Evolutionary conservation across 2,113 vertebrate species (phyloP), one percentile per base, ranked within the genome.

Genomic region (Leucosticte australis): DNA sequence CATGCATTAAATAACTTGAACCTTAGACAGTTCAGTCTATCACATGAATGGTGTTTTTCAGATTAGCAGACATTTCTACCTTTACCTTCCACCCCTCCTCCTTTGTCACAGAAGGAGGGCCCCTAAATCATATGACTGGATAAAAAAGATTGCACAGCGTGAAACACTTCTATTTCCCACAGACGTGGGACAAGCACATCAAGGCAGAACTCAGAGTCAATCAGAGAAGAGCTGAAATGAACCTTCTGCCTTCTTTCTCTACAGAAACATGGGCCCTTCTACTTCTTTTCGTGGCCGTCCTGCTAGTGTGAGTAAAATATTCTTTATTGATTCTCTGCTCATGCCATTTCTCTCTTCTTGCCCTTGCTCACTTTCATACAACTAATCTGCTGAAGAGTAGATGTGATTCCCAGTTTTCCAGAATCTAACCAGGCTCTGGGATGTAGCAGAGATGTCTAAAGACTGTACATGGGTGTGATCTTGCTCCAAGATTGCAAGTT

Each of bases 191-290:
- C 65, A 64, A 42, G 8, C 71, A 26, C 64, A 0, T 10, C 73
- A 57, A 31, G 23, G 20, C 56, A 73, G 70, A 71, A 20, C 75
- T 31, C 57, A 5, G 86, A 83, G 20, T 24, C 42, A 63, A 16
- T 28, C 47, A 27, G 56, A 73, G 57, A 42, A 79, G 88, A 64
- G 33, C 20, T 15, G 70, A 24, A 33, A 97, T 97, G 97, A 96
- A 73, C 53, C 37, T 96, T 21, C 90, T 97, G 22, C 90, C 95
- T 8, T 71, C 0, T 59, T 94, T 96, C 78, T 84, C 94, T 16
- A 15, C 15, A 3, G 95, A 94, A 67, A 97, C 96, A 14, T 97
- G 97, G 96, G 63, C 15, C 37, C n/a, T 97, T 39, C 12, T 96
- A 15, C 65, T 90, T 6, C 2, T 82, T 57, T 56, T 93, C 0